Percentiles rank a stretch among this genome's conserved stretches.
Conservation (phyloP, 2,113 vertebrate genomes). For the Alaudala cheleensis region DNA sequence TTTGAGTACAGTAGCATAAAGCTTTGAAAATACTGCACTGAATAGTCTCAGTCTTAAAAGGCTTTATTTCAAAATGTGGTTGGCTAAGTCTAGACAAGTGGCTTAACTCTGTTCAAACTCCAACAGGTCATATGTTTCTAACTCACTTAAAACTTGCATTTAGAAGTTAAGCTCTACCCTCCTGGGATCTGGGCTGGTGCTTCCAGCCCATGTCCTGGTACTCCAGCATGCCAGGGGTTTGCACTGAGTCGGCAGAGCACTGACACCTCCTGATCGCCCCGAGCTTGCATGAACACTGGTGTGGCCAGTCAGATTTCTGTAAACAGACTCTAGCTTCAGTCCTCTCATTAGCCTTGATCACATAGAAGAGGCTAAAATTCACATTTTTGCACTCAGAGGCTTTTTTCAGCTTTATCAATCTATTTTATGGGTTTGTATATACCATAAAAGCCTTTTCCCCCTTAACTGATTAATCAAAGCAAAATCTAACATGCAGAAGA, state of each 20-base stretch:
- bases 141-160: neutral
- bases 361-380: neutral
- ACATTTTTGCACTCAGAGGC: neutral
- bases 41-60: neutral
- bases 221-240: neutral
- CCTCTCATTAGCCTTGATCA: neutral
- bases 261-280: neutral
- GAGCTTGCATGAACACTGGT: neutral
- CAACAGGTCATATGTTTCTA: neutral
- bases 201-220: neutral
- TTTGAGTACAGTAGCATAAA: neutral
- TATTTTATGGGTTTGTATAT: neutral
- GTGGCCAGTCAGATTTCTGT: neutral
- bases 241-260: neutral
- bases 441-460: neutral
- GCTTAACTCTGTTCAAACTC: neutral
- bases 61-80: neutral
- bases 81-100: neutral
- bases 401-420: neutral
- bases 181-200: neutral
- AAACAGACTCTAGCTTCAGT: neutral
- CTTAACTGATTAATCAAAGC: neutral
- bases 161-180: neutral
- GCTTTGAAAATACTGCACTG: constrained; percentile 7
- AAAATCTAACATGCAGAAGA: neutral